Base-by-base conservation (phyloP, 2,888 invertebrate genomes). In the Tholera decimalis region DNA sequence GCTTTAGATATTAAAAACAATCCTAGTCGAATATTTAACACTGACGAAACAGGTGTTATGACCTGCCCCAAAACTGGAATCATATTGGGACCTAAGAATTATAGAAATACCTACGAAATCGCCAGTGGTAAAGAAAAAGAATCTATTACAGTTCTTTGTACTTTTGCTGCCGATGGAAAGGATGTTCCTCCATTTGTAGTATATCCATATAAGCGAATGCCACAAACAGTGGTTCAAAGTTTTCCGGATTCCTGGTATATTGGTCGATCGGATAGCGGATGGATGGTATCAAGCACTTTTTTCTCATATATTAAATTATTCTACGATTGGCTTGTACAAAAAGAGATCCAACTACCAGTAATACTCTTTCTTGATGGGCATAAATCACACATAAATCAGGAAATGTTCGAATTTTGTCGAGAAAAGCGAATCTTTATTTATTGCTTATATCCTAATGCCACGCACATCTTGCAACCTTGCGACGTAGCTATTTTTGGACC, bases 341-440 rank as follows among this genome's bases (percentile, higher is more conserved):
- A 59, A 41, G 24, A 62, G 6, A 65, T 64, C 35, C 28, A 58
- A 53, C 22, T 64, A 35, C 63, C 61, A 2, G 66, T 66, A n/a
- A 22, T 71, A 37, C 37, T 66, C n/a, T 62, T 71, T 57, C 50
- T 71, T 22, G 71, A 71, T 56, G 66, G 71, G 7, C 71, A 66
- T 43, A 62, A 61, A 44, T 51, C 51, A 11, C 58, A 71, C 20
- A 61, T 71, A 46, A 71, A 65, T 33, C 39, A 41, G 26, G 58
- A 58, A 18, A 28, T 71, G 62, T 53, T 53, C 18, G 55, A 57
- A 11, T 65, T 61, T 57, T 71, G 71, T 46, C 39, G 30, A 22
- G 59, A 71, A 57, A 55, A 65, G 35, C 9, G 37, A 44, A 66
- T 66, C 9, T 30, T 66, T 24, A 33, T 66, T 43, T 44, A 54